These are phyloP conservation scores for Drosophila hamatofila DNA, from an alignment of 2,888 invertebrate species.

Conservation along the genomic window DNA sequence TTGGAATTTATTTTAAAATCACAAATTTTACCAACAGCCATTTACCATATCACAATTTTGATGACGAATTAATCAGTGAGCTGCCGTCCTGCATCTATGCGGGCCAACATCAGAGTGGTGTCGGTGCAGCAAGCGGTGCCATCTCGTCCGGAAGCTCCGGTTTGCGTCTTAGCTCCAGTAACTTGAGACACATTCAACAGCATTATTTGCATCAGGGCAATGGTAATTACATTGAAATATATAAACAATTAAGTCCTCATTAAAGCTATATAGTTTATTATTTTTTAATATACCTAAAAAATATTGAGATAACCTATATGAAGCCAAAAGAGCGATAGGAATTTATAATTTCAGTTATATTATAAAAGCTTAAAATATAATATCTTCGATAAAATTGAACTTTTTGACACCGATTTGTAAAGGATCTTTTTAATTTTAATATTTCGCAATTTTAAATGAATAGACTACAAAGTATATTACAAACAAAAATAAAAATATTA, in stretches of 20 bases:
- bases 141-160: conserved; percentile 51
- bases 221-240: conserved; percentile 64
- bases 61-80: conserved; percentile 88
- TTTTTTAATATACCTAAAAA: neutral
- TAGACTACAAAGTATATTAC: neutral
- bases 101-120: conserved; percentile 86
- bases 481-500: neutral
- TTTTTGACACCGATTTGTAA: neutral
- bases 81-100: conserved; percentile 93
- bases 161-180: conserved; percentile 81
- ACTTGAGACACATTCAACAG: conserved; percentile 85
- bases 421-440: neutral
- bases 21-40: conserved; percentile 67
- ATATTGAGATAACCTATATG: neutral
- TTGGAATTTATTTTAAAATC: neutral
- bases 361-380: neutral
- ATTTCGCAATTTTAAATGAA: neutral
- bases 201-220: conserved; percentile 84
- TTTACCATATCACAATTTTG: conserved; percentile 84
- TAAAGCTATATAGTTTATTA: no score
- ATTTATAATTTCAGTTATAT: no score
- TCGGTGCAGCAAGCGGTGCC: conserved; percentile 50
- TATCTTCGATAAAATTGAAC: neutral
- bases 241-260: neutral
- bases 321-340: no score